Base-by-base conservation (phyloP, 2,888 invertebrate species). In the Boloria selene region DNA sequence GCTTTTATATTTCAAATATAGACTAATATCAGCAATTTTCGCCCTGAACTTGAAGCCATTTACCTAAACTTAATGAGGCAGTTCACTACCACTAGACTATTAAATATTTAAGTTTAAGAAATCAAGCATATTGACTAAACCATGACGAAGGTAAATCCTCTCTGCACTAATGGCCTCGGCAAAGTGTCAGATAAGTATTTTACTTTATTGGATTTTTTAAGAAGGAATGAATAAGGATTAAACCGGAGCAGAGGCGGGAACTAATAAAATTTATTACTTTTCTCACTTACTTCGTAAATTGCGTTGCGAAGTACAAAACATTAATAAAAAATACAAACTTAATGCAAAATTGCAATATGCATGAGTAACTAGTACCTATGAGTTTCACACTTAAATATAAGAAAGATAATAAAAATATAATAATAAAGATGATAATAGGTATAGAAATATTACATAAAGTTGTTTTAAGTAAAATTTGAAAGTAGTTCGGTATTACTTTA, bases 401-500 rank as follows among this genome's bases (percentile, higher is more conserved):
- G n/a, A n/a, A n/a, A n/a, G n/a, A n/a, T n/a, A n/a, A n/a, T n/a
- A n/a, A 22, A 22, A 22, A 22, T 22, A 22, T 2, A 22, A 22
- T 22, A 22, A 22, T 1, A 22, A 31, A 5, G 6, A 31, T 31
- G 6, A 5, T 31, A 31, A 31, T 31, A 6, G 31, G 31, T 31
- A 31, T 4, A 6, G 6, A 31, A 6, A 31, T 56, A 16, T 6
- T 56, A 16, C 4, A 22, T 58, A 22, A 47, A 47, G 10, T 22
- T n/a, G 14, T 47, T 45, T n/a, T 18, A 13, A 42, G 14, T 56
- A 13, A 45, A 14, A 6, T 38, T n/a, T 13, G 13, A 13, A 53
- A 14, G 3, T 42, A n/a, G 26, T 53, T 49, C 22, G 45, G 26
- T 22, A 31, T 58, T 72, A 73, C 78, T 75, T 81, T 68, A 83